phyloP scores from a whole-genome alignment of 1,140 invertebrate species.

The Dendrolimus kikuchii region DNA sequence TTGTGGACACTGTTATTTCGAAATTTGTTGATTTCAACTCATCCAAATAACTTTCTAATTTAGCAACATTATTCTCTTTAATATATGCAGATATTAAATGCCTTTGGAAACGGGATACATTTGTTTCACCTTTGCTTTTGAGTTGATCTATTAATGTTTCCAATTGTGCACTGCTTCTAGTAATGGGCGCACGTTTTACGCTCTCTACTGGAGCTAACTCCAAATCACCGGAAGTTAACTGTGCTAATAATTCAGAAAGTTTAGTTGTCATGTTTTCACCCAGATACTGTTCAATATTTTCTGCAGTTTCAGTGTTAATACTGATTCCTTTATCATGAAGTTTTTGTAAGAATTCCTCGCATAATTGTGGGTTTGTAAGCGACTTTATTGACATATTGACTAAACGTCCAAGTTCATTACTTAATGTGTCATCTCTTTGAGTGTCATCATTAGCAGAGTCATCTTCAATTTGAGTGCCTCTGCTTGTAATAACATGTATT shows the following conservation, averaged over 20 bases:
- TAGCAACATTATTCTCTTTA: constrained; percentile 76
- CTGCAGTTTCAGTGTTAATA: constrained; percentile 73
- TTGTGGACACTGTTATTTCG: constrained; percentile 69
- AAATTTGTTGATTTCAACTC: constrained; percentile 72
- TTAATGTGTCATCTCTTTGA: constrained; percentile 33
- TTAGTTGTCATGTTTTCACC: constrained; percentile 75
- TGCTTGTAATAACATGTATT: constrained; percentile 44
- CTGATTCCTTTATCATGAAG: constrained; percentile 76
- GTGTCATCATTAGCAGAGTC: constrained; percentile 33
- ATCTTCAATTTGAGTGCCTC: constrained; percentile 32
- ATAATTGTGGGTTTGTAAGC: constrained; percentile 32
- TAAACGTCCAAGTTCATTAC: constrained; percentile 67
- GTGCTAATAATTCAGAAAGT: constrained; percentile 74
- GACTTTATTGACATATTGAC: constrained; percentile 63
- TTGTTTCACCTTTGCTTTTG: constrained; percentile 42
- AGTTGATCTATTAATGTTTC: constrained; percentile 72
- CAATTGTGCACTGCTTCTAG: constrained; percentile 52
- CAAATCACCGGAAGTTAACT: constrained; percentile 77
- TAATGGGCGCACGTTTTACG: constrained; percentile 27
- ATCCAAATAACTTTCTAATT: constrained; percentile 68
- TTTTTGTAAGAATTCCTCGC: constrained; percentile 61
- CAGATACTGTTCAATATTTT: constrained; percentile 75
- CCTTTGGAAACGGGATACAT: constrained; percentile 68
- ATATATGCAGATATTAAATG: constrained; percentile 76
- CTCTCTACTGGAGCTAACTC: constrained; percentile 62